A percentile compares a stretch with the other conserved stretches of the same genome.
Evolutionary conservation across 2,888 invertebrate species (phyloP).

Genomic region (Lathronympha strigana): DNA sequence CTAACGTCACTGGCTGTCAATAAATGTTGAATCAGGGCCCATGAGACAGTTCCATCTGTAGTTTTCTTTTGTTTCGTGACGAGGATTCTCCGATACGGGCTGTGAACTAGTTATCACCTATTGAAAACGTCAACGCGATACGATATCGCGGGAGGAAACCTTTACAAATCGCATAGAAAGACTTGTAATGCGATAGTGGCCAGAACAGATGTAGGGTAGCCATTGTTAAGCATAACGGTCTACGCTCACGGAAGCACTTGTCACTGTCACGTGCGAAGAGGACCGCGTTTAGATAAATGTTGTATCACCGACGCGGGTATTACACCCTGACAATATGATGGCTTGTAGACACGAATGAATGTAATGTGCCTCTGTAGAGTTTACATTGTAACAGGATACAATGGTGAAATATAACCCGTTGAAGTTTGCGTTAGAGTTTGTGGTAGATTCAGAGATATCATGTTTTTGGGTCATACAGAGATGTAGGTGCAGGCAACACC

Average conservation of each 20-base stretch:
- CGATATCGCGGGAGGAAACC: slow-evolving; percentile 70
- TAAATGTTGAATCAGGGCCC: neutral
- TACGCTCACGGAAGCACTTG: slow-evolving; percentile 79
- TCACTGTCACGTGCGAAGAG: slow-evolving; percentile 68
- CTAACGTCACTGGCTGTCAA: neutral
- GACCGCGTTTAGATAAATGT: slow-evolving; percentile 67
- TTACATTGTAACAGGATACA: neutral
- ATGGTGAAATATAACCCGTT: neutral
- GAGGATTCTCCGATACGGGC: slow-evolving; percentile 29
- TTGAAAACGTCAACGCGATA: slow-evolving; percentile 64
- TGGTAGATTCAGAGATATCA: neutral
- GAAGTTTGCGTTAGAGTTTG: neutral
- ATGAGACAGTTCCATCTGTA: slow-evolving; percentile 11
- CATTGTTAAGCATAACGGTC: slow-evolving; percentile 73
- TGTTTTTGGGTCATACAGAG: neutral
- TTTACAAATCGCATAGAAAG: slow-evolving; percentile 74
- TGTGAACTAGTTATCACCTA: slow-evolving; percentile 50
- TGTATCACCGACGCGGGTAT: slow-evolving; percentile 52
- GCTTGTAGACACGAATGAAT: slow-evolving; percentile 47
- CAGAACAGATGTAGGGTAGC: slow-evolving; percentile 67
- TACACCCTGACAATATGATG: slow-evolving; percentile 48
- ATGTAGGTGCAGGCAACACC: too few relatives aligned
- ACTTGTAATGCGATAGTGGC: slow-evolving; percentile 68
- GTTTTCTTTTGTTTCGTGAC: slow-evolving; percentile 34
- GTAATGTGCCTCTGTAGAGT: neutral